Conservation (phyloP, 2,113 vertebrate genomes). For the Trinectes maculatus region DNA sequence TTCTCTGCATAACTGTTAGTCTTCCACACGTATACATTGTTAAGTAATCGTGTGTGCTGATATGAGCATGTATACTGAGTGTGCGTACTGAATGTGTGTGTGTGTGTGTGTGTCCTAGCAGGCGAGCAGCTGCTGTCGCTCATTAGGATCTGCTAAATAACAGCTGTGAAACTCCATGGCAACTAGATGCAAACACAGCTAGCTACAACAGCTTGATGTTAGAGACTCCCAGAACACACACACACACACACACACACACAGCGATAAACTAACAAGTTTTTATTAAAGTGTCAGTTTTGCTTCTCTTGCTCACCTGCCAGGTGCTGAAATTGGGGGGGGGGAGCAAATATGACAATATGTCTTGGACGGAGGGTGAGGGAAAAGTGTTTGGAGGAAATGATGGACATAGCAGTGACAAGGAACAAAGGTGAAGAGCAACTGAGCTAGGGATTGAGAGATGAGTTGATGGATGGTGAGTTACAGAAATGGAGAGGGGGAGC, state of each 20-base stretch:
- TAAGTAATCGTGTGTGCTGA: background rate
- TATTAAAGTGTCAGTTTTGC: constrained; percentile 29
- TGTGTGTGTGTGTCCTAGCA: constrained; percentile 20
- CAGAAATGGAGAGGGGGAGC: background rate
- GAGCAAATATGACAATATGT: background rate
- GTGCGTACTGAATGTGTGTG: constrained; percentile 17
- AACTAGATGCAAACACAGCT: constrained; percentile 72
- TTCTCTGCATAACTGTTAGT: background rate
- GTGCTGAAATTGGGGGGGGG: constrained; percentile 3
- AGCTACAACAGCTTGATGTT: constrained; percentile 37
- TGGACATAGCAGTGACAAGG: background rate
- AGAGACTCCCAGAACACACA: too few species aligned
- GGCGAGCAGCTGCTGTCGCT: constrained; percentile 67
- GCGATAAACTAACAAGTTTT: constrained; percentile 9
- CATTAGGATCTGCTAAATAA: constrained; percentile 61
- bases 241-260: constrained; percentile 3
- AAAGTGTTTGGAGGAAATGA: background rate
- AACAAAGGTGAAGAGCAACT: background rate
- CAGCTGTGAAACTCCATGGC: constrained; percentile 73
- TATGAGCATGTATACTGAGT: constrained; percentile 15
- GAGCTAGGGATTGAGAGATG: background rate
- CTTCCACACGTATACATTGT: constrained; percentile 6
- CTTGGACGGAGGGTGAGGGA: background rate
- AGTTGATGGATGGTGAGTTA: background rate
- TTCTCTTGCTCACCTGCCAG: constrained; percentile 20